Conservation (phyloP, 64 coral and sea anemone species). For the Actinia equina region DNA sequence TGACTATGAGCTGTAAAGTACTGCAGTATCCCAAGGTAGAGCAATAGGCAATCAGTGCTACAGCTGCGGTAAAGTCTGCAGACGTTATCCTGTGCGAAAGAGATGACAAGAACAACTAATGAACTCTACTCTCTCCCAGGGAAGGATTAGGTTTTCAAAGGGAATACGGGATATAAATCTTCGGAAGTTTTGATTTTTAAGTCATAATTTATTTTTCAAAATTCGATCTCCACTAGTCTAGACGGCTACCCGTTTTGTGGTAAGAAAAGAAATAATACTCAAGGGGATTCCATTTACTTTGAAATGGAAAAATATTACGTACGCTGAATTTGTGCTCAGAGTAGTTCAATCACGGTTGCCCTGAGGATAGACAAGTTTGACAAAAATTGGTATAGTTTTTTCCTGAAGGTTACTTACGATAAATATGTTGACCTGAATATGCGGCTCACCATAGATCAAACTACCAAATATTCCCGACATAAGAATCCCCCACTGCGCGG, state of each 20-base stretch:
- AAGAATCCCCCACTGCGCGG: constrained; percentile 32
- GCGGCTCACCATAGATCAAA: constrained; percentile 16
- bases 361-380: background rate
- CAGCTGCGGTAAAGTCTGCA: constrained; percentile 23
- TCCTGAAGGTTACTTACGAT: constrained; percentile 17
- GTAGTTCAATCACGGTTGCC: too few species aligned
- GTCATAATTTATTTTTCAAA: too few species aligned
- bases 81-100: background rate
- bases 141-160: background rate
- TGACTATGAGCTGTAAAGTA: constrained; percentile 24
- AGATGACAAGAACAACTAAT: background rate
- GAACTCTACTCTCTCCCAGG: too few species aligned
- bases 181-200: too few species aligned
- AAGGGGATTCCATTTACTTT: too few species aligned
- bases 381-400: background rate
- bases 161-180: too few species aligned
- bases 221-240: background rate
- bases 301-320: too few species aligned
- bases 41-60: constrained; percentile 21
- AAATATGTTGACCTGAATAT: constrained; percentile 31
- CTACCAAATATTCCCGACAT: constrained; percentile 11
- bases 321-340: background rate
- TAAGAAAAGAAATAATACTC: too few species aligned
- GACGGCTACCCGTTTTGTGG: too few species aligned
- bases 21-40: constrained; percentile 28